Evolutionary conservation across 2,888 invertebrate genomes (phyloP), one percentile per base, ranked within the genome.

Genomic region (Athalia cordata): DNA sequence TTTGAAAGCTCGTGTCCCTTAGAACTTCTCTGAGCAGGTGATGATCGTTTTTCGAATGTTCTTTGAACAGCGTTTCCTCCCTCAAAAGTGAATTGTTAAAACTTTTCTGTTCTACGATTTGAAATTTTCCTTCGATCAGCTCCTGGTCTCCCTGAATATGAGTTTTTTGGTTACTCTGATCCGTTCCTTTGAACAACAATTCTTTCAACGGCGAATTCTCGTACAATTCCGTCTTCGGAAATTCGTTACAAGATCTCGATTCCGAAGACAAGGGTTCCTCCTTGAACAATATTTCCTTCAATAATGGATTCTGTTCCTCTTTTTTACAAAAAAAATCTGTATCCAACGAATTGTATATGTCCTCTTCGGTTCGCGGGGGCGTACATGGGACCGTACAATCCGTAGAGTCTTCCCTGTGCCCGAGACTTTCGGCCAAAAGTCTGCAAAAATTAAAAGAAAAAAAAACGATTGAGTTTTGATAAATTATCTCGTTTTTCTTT

Each of bases 1-100:
- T 94, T 89, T 96, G 97, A 90, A 96, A 97, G 82, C 95, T 94
- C 5, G 96, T 96, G 86, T 97, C 97, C 88, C 95, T 93, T 75
- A 97, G 91, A 76, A 95, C 96, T 86, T 97, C 96, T 79, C 96
- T 92, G 78, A 97, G 89, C 75, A 96, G 91, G 86, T 95, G 94
- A 90, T 97, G 95, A 88, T 96, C 91, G 72, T 87, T 86, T 79
- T 88, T 87, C 65, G 85, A 75, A 81, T 77, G 79, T 76, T 85
- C 84, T 78, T 85, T 85, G 81, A 86, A 87, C 1, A 87, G 79
- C 43, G 85, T 85, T 50, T 87, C 86, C 75, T 88, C 86, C 64
- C 84, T 85, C 6, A 81, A 83, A 57, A 85, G 52, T 6, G 82
- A 78, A 50, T 64, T 62, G 15, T 67, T 52, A n/a, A 79, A 67